Base-by-base conservation (phyloP, 2,797 vertebrate genomes). In the Intellagama lesueurii region DNA sequence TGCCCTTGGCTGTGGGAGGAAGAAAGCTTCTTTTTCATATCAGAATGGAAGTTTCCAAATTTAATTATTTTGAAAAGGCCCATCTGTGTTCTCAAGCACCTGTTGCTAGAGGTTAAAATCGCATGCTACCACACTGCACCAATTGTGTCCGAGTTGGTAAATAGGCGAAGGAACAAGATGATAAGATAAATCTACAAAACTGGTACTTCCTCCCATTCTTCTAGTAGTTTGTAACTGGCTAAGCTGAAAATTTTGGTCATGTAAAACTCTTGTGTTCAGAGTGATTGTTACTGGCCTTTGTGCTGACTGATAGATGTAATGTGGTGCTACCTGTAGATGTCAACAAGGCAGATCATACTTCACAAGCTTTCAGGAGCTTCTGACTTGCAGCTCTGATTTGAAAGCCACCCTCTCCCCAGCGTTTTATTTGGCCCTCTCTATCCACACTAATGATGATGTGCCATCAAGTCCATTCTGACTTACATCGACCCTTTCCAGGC, bases 11-110 rank as follows among this genome's bases (percentile, higher is more conserved):
- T 75, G 0, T 87, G 1, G 0, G 35, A 0, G 73, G 0, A 40
- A 7, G 79, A 40, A 86, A 87, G 82, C 91, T 92, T 89, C 87
- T 87, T 88, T 83, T 86, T 83, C 87, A 0, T 66, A 86, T 47
- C 88, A 91, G 86, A 81, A 69, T 88, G 89, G 78, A 83, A 68
- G 5, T 49, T 80, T 85, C 44, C 30, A 83, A 11, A 0, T 7
- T 44, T 60, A 69, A 85, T 69, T 60, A 32, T 81, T 60, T 7
- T 22, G 24, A 69, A 81, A 87, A 28, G 7, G 0, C 60, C 35
- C 0, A 0, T 87, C 66, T 22, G 3, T 77, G 11, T 60, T 60
- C 35, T 0, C 3, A 78, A 30, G 49, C 35, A 40, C 9, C 52
- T 83, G 44, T 86, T 49, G 70, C 8, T 11, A 1, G 1, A 0